Evolutionary conservation across 1,140 invertebrate species (phyloP).

Genomic region (Heterodera schachtii): DNA sequence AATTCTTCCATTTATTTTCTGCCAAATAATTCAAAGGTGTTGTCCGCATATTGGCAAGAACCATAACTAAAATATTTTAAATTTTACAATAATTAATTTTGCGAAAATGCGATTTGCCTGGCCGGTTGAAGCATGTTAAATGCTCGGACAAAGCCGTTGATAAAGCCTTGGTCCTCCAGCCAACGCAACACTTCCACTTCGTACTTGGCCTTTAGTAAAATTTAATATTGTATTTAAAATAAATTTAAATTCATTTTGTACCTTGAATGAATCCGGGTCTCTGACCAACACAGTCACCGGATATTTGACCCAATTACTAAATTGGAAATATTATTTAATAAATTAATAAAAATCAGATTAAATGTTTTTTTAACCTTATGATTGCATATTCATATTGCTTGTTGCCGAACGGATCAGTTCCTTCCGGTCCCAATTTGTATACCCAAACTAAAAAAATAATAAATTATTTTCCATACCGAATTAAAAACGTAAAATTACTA

Average conservation of each 20-base stretch:
- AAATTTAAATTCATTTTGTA: neutral
- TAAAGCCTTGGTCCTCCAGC: constrained; percentile 65
- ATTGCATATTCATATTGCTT: constrained; percentile 65
- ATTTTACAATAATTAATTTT: neutral
- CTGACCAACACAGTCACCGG: constrained; percentile 64
- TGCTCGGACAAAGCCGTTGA: constrained; percentile 35
- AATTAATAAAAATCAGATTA: too few relatives aligned
- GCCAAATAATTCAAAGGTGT: constrained; percentile 65
- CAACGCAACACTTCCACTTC: constrained; percentile 62
- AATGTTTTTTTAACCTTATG: constrained; percentile 48
- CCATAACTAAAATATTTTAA: constrained; percentile 39
- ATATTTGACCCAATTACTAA: constrained; percentile 62
- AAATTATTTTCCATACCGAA: neutral
- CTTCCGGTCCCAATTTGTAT: constrained; percentile 65
- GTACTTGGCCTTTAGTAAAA: constrained; percentile 50
- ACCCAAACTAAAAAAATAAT: constrained; percentile 60
- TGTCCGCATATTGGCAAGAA: constrained; percentile 64
- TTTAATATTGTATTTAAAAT: too few relatives aligned
- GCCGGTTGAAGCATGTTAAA: constrained; percentile 65
- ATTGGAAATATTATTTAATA: neutral
- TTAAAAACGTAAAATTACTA: too few relatives aligned
- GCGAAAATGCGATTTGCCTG: neutral
- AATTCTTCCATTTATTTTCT: constrained; percentile 38
- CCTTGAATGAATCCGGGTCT: constrained; percentile 64
- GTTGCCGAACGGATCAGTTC: constrained; percentile 65